These are phyloP conservation scores for Podarcis muralis DNA, from an alignment of 2,113 vertebrate genomes.

Conservation along the genomic window DNA sequence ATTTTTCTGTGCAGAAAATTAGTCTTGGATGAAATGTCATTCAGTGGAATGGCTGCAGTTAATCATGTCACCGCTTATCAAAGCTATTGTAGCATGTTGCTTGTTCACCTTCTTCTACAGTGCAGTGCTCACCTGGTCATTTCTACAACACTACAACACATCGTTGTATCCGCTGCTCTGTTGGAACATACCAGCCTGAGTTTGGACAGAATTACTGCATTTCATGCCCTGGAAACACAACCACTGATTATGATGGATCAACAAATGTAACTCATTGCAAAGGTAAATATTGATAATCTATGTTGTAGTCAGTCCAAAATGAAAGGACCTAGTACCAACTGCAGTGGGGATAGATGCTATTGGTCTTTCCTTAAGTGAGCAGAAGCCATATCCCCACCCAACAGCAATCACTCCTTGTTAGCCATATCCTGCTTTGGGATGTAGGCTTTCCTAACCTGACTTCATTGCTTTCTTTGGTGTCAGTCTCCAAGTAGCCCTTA, in stretches of 20 bases:
- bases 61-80: not conserved
- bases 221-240: constrained; percentile 94
- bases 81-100: not conserved
- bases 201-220: constrained; percentile 94
- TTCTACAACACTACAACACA: constrained; percentile 96
- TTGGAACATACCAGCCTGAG: constrained; percentile 89
- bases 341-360: not conserved
- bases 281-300: constrained; percentile 78
- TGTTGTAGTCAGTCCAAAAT: constrained; percentile 12
- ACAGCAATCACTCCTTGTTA: not conserved
- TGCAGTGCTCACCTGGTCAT: constrained; percentile 97
- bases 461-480: not conserved
- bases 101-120: constrained; percentile 68
- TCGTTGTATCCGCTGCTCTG: constrained; percentile 91
- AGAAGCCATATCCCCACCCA: not conserved
- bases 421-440: not conserved
- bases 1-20: not conserved
- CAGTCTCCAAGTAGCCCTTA: not conserved
- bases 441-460: not conserved
- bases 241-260: constrained; percentile 95
- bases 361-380: not conserved
- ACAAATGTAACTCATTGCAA: constrained; percentile 96
- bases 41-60: not conserved
- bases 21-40: not conserved
- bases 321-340: not conserved